phyloP scores from a whole-genome alignment of 1,140 invertebrate species.

The Sycophila sp. region DNA sequence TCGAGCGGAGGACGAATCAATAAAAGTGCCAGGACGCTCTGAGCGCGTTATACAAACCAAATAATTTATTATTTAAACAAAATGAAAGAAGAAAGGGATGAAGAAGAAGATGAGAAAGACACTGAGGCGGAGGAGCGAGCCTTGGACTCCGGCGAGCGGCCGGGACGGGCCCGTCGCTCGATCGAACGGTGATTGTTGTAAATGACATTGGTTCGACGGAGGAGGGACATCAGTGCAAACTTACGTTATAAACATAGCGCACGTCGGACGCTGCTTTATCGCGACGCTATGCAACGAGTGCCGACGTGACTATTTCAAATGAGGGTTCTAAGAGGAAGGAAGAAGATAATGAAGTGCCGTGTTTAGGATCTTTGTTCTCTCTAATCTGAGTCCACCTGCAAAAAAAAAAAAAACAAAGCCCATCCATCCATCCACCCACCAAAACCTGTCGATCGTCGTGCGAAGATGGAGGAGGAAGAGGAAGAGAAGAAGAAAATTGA shows the following conservation, averaged over 20 bases:
- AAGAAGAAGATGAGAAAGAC: neutral
- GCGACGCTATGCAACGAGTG: constrained; percentile 40
- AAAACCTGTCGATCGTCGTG: constrained; percentile 2
- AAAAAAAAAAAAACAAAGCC: constrained; percentile 7
- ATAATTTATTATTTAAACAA: constrained; percentile 71
- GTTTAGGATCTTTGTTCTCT: constrained; percentile 13
- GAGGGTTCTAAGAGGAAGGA: neutral
- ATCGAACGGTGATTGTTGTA: neutral
- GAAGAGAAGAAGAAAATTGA: constrained; percentile 25
- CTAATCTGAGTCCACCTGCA: neutral
- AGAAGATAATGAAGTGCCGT: neutral
- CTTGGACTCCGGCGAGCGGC: neutral
- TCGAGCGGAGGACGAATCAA: neutral
- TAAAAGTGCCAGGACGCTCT: constrained; percentile 64
- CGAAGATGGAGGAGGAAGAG: neutral
- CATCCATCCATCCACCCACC: constrained; percentile 26
- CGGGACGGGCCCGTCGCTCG: constrained; percentile 17
- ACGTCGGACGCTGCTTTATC: constrained; percentile 39
- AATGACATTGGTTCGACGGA: neutral
- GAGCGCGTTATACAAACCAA: constrained; percentile 72
- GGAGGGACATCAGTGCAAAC: constrained; percentile 56
- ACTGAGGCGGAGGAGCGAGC: neutral
- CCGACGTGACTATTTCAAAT: constrained; percentile 23
- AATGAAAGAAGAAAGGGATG: neutral
- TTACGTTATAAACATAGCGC: constrained; percentile 52